These are phyloP conservation scores for Gryon sp. DNA, from an alignment of 1,140 invertebrate species.

Conservation along the genomic window DNA sequence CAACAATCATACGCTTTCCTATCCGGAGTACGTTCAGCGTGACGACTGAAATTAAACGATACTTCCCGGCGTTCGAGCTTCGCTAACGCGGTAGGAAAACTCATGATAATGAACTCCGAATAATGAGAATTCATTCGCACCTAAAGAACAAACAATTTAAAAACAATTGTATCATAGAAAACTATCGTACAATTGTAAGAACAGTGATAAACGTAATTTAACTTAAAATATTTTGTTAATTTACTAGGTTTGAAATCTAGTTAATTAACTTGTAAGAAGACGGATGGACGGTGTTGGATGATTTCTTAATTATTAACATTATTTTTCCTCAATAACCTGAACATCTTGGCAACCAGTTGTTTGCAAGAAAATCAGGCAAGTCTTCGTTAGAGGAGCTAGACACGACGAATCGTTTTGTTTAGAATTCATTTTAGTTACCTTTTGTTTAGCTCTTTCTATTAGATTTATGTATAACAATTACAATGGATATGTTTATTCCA, in stretches of 20 bases:
- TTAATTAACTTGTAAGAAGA: too few relatives aligned
- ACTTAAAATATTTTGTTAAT: too few relatives aligned
- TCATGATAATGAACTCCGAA: background rate
- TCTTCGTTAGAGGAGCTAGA: background rate
- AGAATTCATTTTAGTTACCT: slow-evolving; percentile 3
- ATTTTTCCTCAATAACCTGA: too few relatives aligned
- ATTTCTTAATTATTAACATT: too few relatives aligned
- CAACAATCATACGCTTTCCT: slow-evolving; percentile 72
- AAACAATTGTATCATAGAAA: too few relatives aligned
- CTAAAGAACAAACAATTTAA: too few relatives aligned
- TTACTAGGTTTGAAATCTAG: too few relatives aligned
- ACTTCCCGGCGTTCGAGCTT: slow-evolving; percentile 55
- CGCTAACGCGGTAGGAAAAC: slow-evolving; percentile 42
- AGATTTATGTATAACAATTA: slow-evolving; percentile 10
- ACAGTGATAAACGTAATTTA: too few relatives aligned
- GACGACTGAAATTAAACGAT: slow-evolving; percentile 66
- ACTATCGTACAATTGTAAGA: too few relatives aligned
- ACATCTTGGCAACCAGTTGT: too few relatives aligned
- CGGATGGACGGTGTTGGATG: too few relatives aligned
- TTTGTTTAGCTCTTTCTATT: slow-evolving; percentile 6
- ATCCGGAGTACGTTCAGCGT: slow-evolving; percentile 77
- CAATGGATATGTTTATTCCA: slow-evolving; percentile 34
- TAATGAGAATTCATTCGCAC: background rate
- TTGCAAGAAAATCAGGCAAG: too few relatives aligned
- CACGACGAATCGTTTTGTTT: slow-evolving; percentile 13